Percentiles rank a stretch among this genome's conserved stretches.
These are phyloP conservation scores for Apis mellifera DNA, from an alignment of 1,140 invertebrate genomes.

Conservation along the genomic window Amel_HAv3.1 CM009932.2:6608001-6608500, in stretches of 20 bases:
- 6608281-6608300: neutral
- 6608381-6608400: slow-evolving; percentile 7
- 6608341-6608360: slow-evolving; percentile 49
- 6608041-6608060: neutral
- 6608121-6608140: neutral
- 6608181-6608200: slow-evolving; percentile 20
- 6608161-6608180: neutral
- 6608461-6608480: neutral
- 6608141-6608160: neutral
- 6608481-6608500: neutral
- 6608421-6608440: slow-evolving; percentile 69
- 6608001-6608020: neutral
- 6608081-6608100: slow-evolving; percentile 43
- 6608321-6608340: neutral
- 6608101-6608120: neutral
- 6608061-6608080: slow-evolving; percentile 22
- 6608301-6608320: too few species aligned
- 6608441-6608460: slow-evolving; percentile 61
- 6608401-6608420: slow-evolving; percentile 49
- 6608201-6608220: neutral
- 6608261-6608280: slow-evolving; percentile 19
- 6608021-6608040: neutral
- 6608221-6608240: neutral
- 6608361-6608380: slow-evolving; percentile 2
- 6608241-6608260: neutral